Base-by-base conservation (phyloP, 1,140 invertebrate species). In the Phocides pigmalion region DNA sequence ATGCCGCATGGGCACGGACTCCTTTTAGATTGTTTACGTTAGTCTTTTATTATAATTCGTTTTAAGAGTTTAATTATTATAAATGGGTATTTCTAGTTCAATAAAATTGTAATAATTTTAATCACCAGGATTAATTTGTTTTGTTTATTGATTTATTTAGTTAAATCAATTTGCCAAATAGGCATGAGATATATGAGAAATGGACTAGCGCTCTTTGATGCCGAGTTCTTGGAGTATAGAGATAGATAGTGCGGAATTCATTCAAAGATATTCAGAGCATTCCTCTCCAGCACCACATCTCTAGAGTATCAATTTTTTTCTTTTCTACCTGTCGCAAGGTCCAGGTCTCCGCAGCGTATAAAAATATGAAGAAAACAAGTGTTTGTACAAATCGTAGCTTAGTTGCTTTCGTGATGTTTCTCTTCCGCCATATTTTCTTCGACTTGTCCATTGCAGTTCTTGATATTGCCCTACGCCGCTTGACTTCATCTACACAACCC, bases 141-240 rank as follows among this genome's bases (percentile, higher is more conserved):
- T n/a, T n/a, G n/a, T n/a, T n/a, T n/a, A n/a, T n/a, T n/a, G n/a
- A n/a, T n/a, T n/a, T n/a, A n/a, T n/a, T n/a, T n/a, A n/a, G n/a
- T n/a, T n/a, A n/a, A n/a, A n/a, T n/a, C n/a, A n/a, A n/a, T n/a
- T n/a, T n/a, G n/a, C n/a, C n/a, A n/a, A n/a, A n/a, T n/a, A n/a
- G n/a, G n/a, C n/a, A n/a, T n/a, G n/a, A n/a, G n/a, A n/a, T n/a
- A n/a, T n/a, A n/a, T n/a, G n/a, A n/a, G n/a, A n/a, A n/a, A 17
- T 42, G 17, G 41, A 17, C n/a, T n/a, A n/a, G n/a, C 44, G 44
- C 44, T 47, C 11, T 2, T 63, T 68, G 19, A 68, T 54, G 11
- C 46, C 22, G 35, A 63, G 42, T 63, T 68, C 66, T 17, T 54
- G 9, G 14, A 68, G 44, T 35, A 58, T 56, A 22, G 61, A 68